A percentile compares a stretch with the other conserved stretches of the same genome.
These are phyloP conservation scores for Aselliscus stoliczkanus DNA, from an alignment of 2,797 vertebrate genomes.

Conservation along the genomic window DNA sequence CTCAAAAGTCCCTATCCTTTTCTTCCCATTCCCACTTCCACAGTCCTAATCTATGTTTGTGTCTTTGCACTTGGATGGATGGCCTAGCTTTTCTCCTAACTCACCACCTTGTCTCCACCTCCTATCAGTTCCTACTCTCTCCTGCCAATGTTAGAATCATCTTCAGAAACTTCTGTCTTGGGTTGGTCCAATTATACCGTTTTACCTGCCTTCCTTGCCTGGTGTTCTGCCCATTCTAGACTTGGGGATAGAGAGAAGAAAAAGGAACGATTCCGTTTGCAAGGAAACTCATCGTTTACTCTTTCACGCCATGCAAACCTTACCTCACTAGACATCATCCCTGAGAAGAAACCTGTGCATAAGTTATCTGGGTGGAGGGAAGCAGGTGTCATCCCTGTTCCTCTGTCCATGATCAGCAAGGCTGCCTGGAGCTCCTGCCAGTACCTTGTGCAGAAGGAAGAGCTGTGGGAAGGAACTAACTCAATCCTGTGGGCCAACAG, in stretches of 20 bases:
- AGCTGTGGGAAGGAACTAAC: neutral
- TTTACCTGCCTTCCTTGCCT: neutral
- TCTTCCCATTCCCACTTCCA: neutral
- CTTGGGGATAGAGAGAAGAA: neutral
- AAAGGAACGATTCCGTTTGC: neutral
- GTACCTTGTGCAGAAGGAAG: neutral
- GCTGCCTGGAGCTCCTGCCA: neutral
- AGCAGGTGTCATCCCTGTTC: neutral
- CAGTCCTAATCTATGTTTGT: rapidly evolving
- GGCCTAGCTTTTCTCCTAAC: neutral
- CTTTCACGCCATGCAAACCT: neutral
- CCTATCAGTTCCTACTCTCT: neutral
- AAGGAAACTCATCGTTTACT: neutral
- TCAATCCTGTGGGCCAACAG: neutral
- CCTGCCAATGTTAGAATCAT: neutral
- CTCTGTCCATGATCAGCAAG: neutral
- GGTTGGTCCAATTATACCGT: neutral
- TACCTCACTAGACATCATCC: neutral
- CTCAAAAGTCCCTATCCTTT: neutral
- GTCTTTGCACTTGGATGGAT: neutral
- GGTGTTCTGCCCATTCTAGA: neutral
- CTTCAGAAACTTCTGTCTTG: neutral
- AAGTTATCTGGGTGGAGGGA: neutral
- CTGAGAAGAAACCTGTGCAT: neutral
- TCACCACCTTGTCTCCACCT: neutral